Percentiles rank a stretch among this genome's conserved stretches.
Evolutionary conservation across 2,797 vertebrate genomes (phyloP).

Genomic region (Psittacula derbiana): DNA sequence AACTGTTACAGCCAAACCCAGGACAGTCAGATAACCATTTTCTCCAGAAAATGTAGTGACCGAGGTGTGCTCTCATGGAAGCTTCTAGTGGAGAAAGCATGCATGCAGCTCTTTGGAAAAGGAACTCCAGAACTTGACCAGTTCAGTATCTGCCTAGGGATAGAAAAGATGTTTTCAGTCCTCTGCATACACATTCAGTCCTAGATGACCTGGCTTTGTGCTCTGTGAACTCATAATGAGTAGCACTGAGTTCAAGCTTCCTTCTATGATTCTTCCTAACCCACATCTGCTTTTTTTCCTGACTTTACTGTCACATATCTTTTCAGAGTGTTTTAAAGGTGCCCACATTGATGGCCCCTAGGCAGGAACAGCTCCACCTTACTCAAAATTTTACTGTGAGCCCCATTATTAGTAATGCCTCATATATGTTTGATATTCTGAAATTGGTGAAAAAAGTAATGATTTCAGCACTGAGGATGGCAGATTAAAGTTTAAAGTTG

Average conservation of each 20-base stretch:
- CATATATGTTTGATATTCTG: neutral
- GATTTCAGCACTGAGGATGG: neutral
- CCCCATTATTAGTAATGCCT: neutral
- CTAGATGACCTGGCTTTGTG: neutral
- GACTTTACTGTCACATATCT: rapidly evolving
- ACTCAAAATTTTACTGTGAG: neutral
- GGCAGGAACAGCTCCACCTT: neutral
- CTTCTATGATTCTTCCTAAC: neutral
- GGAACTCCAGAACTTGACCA: neutral
- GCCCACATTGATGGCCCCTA: too few species aligned
- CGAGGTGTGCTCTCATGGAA: neutral
- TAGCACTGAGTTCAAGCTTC: neutral
- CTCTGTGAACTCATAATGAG: neutral
- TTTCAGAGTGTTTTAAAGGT: neutral
- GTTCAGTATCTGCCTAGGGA: neutral
- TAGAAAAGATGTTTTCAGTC: neutral
- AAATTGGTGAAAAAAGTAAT: neutral
- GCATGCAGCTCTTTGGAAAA: neutral
- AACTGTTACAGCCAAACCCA: neutral
- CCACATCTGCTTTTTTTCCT: neutral
- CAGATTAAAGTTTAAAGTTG: neutral
- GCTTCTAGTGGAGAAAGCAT: neutral
- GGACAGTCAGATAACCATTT: neutral
- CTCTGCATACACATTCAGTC: neutral
- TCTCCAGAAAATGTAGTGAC: neutral